Percentiles rank a stretch among this genome's conserved stretches.
phyloP scores from a whole-genome alignment of 2,113 vertebrate species.

The Sinocyclocheilus maitianheensis region DNA sequence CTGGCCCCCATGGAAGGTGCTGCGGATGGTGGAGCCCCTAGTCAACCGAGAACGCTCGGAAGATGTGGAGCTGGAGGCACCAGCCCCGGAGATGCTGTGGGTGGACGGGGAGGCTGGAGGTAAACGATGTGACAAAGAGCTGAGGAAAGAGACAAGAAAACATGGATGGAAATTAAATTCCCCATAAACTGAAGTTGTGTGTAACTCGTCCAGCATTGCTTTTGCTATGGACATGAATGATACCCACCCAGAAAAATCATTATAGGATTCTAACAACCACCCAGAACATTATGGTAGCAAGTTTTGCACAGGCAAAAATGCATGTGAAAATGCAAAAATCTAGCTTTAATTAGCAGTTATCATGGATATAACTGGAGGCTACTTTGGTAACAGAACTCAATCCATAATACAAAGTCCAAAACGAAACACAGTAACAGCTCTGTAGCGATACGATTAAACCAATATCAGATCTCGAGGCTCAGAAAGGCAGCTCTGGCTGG shows the following conservation, averaged over 20 bases:
- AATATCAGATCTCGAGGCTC: conserved; percentile 7
- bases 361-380: background rate
- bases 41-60: conserved; percentile 85
- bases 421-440: conserved; percentile 20
- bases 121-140: conserved; percentile 78
- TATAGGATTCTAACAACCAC: background rate
- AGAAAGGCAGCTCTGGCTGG: conserved; percentile 55
- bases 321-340: background rate
- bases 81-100: conserved; percentile 81
- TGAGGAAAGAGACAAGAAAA: conserved; percentile 55
- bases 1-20: conserved; percentile 93
- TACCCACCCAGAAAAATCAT: background rate
- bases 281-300: background rate
- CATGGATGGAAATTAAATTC: background rate
- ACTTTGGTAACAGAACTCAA: background rate
- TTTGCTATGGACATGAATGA: background rate
- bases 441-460: conserved; percentile 10
- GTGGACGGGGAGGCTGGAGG: conserved; percentile 84
- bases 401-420: background rate
- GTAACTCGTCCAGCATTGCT: background rate
- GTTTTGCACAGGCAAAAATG: background rate
- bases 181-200: background rate
- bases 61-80: conserved; percentile 76
- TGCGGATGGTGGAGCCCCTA: conserved; percentile 87
- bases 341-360: background rate